Base-by-base conservation (phyloP, 1,140 invertebrate genomes). In the Solenopsis fugax region DNA sequence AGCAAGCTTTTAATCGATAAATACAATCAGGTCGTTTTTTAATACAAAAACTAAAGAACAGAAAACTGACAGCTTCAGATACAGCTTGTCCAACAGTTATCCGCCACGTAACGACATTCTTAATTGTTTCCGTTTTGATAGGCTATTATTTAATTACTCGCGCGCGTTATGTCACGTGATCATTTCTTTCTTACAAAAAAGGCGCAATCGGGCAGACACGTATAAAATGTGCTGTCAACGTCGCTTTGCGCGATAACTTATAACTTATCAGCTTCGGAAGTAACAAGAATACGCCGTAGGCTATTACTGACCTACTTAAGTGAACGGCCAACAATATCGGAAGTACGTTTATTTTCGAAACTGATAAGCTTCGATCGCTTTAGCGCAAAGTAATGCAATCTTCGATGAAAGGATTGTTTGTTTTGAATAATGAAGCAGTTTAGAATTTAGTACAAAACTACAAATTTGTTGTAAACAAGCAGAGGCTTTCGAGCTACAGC, bases 361-460 rank as follows among this genome's bases (percentile, higher is more conserved):
- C 69, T 75, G 80, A 84, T 84, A 84, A 84, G 29, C 73, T 84
- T 84, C 69, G 80, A 62, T 84, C 69, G 69, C 24, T 75, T 84
- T 60, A 75, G 45, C 64, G 24, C 29, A 48, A 75, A 84, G 58
- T 84, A 75, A 73, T 21, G 54, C 24, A 84, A 84, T 84, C 24
- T 60, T 37, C 41, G 41, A 82, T 69, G 29, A 84, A 84, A 73
- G 58, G 69, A 45, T 13, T 75, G 41, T 73, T 84, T 73, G 29
- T 75, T 84, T 73, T 50, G 69, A 73, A 75, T 84, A 84, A 84
- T 84, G 80, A 60, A 75, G 54, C 29, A 84, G 54, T 75, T 60
- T 41, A 34, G 24, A 60, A 56, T 84, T 73, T 84, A 81, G 69
- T 81, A 41, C 58, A 62, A 34, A 84, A 84, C 72, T 73, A 73